These are phyloP conservation scores for Rhagoletis pomonella DNA, from an alignment of 1,140 invertebrate species.

Conservation along the genomic window DNA sequence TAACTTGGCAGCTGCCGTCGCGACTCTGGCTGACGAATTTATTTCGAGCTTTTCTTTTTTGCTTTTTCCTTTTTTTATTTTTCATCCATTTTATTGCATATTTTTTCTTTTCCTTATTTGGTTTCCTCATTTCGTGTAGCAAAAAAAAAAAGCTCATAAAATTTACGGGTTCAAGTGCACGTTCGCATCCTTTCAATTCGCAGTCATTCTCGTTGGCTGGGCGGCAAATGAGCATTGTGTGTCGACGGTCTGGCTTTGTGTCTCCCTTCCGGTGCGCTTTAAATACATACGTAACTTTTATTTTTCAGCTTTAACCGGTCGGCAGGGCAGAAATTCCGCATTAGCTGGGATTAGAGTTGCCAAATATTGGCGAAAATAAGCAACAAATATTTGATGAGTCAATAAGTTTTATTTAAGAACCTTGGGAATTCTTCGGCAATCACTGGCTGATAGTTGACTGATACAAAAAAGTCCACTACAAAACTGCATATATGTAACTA, in stretches of 20 bases:
- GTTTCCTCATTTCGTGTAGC: slow-evolving; percentile 12
- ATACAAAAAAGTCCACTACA: no score
- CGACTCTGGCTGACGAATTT: slow-evolving; percentile 41
- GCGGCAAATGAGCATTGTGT: slow-evolving; percentile 37
- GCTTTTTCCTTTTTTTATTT: background rate
- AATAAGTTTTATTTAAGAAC: no score
- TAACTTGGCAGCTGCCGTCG: slow-evolving; percentile 49
- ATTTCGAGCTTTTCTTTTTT: slow-evolving; percentile 32
- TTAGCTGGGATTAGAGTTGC: background rate
- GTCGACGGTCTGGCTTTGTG: background rate
- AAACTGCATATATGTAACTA: no score
- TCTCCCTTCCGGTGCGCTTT: background rate
- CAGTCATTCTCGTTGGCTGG: slow-evolving; percentile 37
- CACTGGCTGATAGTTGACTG: no score
- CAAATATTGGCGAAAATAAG: background rate
- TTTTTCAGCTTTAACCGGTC: slow-evolving; percentile 70
- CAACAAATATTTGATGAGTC: no score
- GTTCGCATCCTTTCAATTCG: slow-evolving; percentile 55
- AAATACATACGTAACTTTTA: slow-evolving; percentile 67
- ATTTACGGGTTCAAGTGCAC: slow-evolving; percentile 71
- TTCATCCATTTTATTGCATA: background rate
- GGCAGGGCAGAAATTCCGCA: background rate
- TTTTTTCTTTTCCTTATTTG: slow-evolving; percentile 32
- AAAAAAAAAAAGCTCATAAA: slow-evolving; percentile 60
- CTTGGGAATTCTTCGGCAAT: no score